A percentile compares a stretch with the other conserved stretches of the same genome.
Conservation (phyloP, 2,113 vertebrate genomes). For the Brachionichthys hirsutus region DNA sequence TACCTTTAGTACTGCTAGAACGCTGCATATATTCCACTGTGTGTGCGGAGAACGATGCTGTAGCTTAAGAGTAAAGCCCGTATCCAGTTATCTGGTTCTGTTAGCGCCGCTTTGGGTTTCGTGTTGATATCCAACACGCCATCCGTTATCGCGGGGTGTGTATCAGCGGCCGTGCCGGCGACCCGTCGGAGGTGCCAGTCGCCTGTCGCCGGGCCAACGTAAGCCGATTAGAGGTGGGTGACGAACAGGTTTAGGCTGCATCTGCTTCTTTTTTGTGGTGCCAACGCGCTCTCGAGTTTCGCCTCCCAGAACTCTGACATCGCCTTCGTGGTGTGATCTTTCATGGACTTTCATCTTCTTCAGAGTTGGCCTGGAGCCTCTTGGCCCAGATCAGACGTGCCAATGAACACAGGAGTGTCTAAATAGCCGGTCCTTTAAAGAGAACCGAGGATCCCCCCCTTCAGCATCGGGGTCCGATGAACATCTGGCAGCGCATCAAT, state of each 20-base stretch:
- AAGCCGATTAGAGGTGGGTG: conserved; percentile 81
- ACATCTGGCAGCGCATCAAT: conserved; percentile 68
- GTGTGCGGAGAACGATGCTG: conserved; percentile 9
- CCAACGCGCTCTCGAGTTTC: conserved; percentile 56
- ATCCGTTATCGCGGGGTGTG: conserved; percentile 40
- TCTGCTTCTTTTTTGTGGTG: conserved; percentile 71
- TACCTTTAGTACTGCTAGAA: too few species aligned
- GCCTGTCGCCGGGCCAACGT: conserved; percentile 73
- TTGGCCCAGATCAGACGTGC: conserved; percentile 44
- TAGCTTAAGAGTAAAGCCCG: conserved; percentile 1
- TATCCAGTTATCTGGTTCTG: conserved; percentile 13
- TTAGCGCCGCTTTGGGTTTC: conserved; percentile 50
- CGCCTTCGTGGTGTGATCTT: conserved; percentile 58
- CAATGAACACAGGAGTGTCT: conserved; percentile 32
- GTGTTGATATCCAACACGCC: conserved; percentile 71
- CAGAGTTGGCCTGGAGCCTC: conserved; percentile 16
- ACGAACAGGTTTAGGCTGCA: conserved; percentile 78
- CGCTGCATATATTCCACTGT: background rate
- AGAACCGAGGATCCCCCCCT: conserved; percentile 40
- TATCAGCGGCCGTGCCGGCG: conserved; percentile 56
- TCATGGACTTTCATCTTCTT: conserved; percentile 37
- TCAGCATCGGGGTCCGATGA: conserved; percentile 46
- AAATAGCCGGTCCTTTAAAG: conserved; percentile 32
- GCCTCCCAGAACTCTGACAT: conserved; percentile 60
- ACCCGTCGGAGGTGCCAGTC: conserved; percentile 71